Percentiles rank a stretch among this genome's conserved stretches.
phyloP scores from a whole-genome alignment of 1,140 invertebrate species.

The Diorhabda elongata region DNA sequence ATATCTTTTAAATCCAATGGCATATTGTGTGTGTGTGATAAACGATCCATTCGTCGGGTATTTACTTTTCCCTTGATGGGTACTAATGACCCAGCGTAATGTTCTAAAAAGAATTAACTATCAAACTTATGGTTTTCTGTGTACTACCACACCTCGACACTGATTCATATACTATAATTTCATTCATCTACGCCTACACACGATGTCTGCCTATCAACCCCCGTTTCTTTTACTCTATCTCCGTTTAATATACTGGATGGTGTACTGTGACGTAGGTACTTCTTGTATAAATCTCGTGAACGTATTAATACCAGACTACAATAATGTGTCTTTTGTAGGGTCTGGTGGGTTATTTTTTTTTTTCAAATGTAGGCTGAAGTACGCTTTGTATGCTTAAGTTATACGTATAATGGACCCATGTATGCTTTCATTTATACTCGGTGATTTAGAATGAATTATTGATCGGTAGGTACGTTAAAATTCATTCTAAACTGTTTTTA shows the following conservation, averaged over 20 bases:
- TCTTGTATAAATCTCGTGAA: conserved; percentile 15
- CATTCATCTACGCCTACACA: conserved; percentile 21
- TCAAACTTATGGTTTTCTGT: conserved; percentile 19
- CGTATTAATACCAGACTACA: conserved; percentile 24
- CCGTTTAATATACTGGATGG: not conserved
- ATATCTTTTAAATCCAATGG: not conserved
- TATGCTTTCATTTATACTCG: conserved; percentile 14
- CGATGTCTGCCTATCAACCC: conserved; percentile 18
- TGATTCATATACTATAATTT: conserved; percentile 25
- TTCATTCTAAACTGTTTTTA: not conserved
- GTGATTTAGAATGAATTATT: not conserved
- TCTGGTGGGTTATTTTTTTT: conserved; percentile 5
- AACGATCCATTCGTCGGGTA: not conserved
- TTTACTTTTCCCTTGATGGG: conserved; percentile 9
- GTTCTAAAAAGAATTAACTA: conserved; percentile 20
- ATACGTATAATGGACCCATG: conserved; percentile 13
- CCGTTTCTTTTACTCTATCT: conserved; percentile 7
- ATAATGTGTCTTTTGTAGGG: conserved; percentile 22
- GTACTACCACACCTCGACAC: conserved; percentile 21
- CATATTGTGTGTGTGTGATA: not conserved
- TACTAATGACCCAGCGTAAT: conserved; percentile 7
- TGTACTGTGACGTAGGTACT: conserved; percentile 7
- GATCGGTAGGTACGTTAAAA: not conserved
- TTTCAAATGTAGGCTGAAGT: conserved; percentile 20
- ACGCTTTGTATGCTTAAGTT: conserved; percentile 16